phyloP scores from a whole-genome alignment of 2,888 invertebrate genomes.

The Cynaeus angustus region DNA sequence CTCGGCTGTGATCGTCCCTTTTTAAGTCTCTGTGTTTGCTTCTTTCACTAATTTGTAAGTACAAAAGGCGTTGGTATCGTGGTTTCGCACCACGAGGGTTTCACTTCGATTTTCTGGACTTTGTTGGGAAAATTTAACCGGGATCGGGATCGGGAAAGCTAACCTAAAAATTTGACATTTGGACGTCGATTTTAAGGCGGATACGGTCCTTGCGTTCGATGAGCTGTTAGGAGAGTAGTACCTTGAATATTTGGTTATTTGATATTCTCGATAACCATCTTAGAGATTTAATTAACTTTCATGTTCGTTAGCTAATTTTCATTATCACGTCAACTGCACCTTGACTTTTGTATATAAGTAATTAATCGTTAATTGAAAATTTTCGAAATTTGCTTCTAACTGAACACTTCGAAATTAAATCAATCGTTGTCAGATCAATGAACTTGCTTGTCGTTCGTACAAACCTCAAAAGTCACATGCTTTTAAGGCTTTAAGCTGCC shows the following conservation, averaged over 20 bases:
- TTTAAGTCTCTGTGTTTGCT: constrained; percentile 22
- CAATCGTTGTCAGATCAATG: constrained; percentile 9
- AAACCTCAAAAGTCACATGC: background rate
- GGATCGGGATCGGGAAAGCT: background rate
- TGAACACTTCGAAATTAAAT: constrained; percentile 12
- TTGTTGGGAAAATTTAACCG: background rate
- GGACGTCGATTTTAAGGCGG: constrained; percentile 10
- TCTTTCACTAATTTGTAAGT: constrained; percentile 34
- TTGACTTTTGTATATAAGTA: too few species aligned
- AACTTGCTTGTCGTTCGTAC: background rate
- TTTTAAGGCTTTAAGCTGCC: background rate
- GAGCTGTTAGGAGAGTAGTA: too few species aligned
- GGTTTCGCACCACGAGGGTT: background rate
- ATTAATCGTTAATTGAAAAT: too few species aligned
- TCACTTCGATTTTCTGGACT: constrained; percentile 33
- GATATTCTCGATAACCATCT: too few species aligned
- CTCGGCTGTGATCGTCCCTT: constrained; percentile 35
- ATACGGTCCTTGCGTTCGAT: constrained; percentile 5
- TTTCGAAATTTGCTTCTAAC: background rate
- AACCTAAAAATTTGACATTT: constrained; percentile 21
- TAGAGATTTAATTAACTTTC: too few species aligned
- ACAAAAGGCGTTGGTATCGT: constrained; percentile 6
- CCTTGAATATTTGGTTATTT: too few species aligned
- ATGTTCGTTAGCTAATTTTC: too few species aligned
- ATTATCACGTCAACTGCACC: too few species aligned